Base-by-base conservation (phyloP, 2,797 vertebrate species). In the Morus bassanus region DNA sequence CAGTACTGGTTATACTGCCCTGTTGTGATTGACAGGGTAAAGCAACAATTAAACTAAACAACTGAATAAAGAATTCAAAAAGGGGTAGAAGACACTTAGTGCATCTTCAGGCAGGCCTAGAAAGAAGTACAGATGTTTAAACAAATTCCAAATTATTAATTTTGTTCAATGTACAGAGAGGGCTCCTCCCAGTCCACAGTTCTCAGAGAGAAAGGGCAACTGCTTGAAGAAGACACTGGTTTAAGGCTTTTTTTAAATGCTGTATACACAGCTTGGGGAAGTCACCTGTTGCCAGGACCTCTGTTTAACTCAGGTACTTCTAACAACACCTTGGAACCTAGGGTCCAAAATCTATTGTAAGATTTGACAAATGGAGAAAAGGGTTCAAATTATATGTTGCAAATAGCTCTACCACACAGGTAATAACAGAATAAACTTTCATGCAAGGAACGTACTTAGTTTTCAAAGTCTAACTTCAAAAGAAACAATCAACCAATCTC, bases 401-500 rank as follows among this genome's bases (percentile, higher is more conserved):
- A 2, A 72, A 61, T 2, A 43, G 41, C 54, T 65, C 35, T 33
- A 54, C 64, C 61, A 76, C 59, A 74, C 43, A 77, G 77, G 41
- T 59, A 91, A 33, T 45, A 78, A 81, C 28, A 75, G 17, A 88
- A 39, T 19, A 27, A 79, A 59, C 51, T 65, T 85, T 35, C 8
- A 56, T 9, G 48, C n/a, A 73, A 92, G 69, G 46, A 89, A 89
- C 0, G 0, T 8, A 23, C 30, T 76, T 41, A 64, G 46, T 74
- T 93, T 91, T 77, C 54, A 30, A 78, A 82, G 50, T 72, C 31
- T 74, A 39, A 91, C 70, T 91, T 95, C 81, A 89, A 68, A 92
- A 91, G 57, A 91, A 93, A 79, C 23, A 79, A 46, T 31, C 41
- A 76, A 57, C 17, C 31, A n/a, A 3, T 5, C n/a, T 95, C 73